Base-by-base conservation (phyloP, 2,113 vertebrate species). In the Butorides virescens region DNA sequence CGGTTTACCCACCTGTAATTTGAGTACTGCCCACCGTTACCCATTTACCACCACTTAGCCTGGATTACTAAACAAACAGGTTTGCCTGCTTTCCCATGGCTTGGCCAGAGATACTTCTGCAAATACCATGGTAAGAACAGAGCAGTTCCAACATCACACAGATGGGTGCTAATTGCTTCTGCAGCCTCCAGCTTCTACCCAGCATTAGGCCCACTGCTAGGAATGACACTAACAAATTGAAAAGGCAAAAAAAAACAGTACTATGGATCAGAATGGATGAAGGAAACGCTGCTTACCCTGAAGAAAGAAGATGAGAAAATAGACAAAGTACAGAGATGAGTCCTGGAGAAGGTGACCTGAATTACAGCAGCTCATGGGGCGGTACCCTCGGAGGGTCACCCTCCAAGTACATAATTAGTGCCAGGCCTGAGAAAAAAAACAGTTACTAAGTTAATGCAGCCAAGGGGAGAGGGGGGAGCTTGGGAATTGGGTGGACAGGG, bases 221-320 rank as follows among this genome's bases (percentile, higher is more conserved):
- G 61, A 92, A 88, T 65, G 50, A 59, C 62, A 93, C 92, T 80
- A 95, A 55, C 76, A 96, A 92, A 94, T 13, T 52, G 34, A 88
- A 95, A 95, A 95, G 71, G 70, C 53, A 96, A 93, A 95, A 95
- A 92, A 34, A 14, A 44, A 15, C 91, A 92, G 30, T 81, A 94
- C 91, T 95, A 83, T 0, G 17, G 87, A 96, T 80, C 95, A 97
- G 92, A 97, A 97, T 0, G 30, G 94, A 89, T 87, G 96, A 97
- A 97, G 93, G 96, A 97, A 97, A 97, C 19, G 4, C 96, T 94
- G 97, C 97, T 97, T 97, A 97, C 97, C 97, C 97, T 97, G 96
- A 96, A 97, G 97, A 97, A 97, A 97, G 94, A 97, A 96, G 97
- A 96, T 97, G 95, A 96, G 96, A 97, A 97, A 97, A 97, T 93